phyloP scores from a whole-genome alignment of 2,888 invertebrate species.

The Masnerella sp. region DNA sequence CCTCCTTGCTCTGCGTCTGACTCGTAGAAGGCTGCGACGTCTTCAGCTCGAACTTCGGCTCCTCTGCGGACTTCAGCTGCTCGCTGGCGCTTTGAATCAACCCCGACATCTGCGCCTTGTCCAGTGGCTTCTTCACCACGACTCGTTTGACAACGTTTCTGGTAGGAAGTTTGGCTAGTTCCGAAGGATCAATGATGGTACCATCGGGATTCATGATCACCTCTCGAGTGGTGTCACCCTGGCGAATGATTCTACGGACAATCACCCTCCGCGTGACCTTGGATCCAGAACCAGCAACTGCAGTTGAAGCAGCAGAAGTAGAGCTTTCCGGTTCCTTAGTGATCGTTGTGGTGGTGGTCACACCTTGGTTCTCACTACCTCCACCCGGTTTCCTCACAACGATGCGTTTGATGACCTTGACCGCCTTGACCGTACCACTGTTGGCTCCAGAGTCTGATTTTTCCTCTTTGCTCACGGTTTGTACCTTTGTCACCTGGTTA shows the following conservation, averaged over 20 bases:
- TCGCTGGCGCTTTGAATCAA: slow-evolving; percentile 65
- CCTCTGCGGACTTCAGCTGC: slow-evolving; percentile 41
- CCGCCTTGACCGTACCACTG: slow-evolving; percentile 67
- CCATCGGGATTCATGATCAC: slow-evolving; percentile 77
- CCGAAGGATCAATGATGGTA: slow-evolving; percentile 74
- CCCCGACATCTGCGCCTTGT: slow-evolving; percentile 66
- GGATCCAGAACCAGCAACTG: slow-evolving; percentile 58
- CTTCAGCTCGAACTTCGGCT: slow-evolving; percentile 72
- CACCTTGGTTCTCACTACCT: slow-evolving; percentile 55
- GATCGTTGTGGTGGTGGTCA: slow-evolving; percentile 61
- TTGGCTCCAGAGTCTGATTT: slow-evolving; percentile 50
- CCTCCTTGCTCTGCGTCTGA: slow-evolving; percentile 56
- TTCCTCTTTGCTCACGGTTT: slow-evolving; percentile 63
- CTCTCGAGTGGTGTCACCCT: slow-evolving; percentile 74
- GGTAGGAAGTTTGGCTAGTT: slow-evolving; percentile 74
- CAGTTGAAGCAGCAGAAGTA: background rate
- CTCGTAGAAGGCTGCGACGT: slow-evolving; percentile 65
- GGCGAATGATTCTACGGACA: slow-evolving; percentile 75
- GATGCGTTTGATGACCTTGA: slow-evolving; percentile 75
- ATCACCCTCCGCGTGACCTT: slow-evolving; percentile 74
- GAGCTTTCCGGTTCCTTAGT: slow-evolving; percentile 60
- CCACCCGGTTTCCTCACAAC: slow-evolving; percentile 71
- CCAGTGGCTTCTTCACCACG: slow-evolving; percentile 73
- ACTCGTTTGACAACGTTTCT: slow-evolving; percentile 76
- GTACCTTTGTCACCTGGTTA: slow-evolving; percentile 37